These are phyloP conservation scores for Episyrphus balteatus DNA, from an alignment of 1,140 invertebrate species.

Conservation along the genomic window DNA sequence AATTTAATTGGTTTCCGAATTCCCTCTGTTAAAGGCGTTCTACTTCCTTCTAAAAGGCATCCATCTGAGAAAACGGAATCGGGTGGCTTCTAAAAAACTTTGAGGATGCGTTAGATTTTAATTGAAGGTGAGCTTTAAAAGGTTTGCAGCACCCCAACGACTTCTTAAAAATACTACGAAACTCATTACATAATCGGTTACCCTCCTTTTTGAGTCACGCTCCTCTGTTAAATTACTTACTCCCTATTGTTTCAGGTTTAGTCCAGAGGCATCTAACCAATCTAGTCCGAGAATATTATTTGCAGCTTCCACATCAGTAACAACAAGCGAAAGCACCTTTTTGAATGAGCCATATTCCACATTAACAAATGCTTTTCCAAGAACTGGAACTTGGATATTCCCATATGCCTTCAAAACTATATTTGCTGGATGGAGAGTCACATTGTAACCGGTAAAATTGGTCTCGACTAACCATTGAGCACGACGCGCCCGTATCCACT, in stretches of 20 bases:
- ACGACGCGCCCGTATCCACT: not conserved
- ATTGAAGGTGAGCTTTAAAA: slow-evolving; percentile 1
- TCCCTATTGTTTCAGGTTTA: not conserved
- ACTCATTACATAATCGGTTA: too few relatives aligned
- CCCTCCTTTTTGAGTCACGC: too few relatives aligned
- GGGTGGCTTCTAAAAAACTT: slow-evolving; percentile 2
- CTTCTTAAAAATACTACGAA: not conserved
- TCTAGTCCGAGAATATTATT: not conserved
- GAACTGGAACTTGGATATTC: not conserved
- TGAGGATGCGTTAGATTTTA: slow-evolving; percentile 1
- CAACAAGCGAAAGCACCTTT: not conserved
- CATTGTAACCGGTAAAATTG: not conserved
- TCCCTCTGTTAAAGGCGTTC: slow-evolving; percentile 10
- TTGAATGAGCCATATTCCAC: not conserved
- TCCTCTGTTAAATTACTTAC: too few relatives aligned
- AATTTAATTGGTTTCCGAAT: slow-evolving; percentile 15
- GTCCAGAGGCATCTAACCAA: not conserved
- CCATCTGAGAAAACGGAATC: slow-evolving; percentile 17
- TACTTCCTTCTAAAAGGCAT: slow-evolving; percentile 17
- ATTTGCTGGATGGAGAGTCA: not conserved
- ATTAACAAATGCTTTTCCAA: not conserved
- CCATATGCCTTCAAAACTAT: not conserved
- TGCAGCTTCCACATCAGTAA: not conserved
- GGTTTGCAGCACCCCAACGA: slow-evolving; percentile 1
- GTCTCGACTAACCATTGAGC: not conserved